Evolutionary conservation across 2,113 vertebrate species (phyloP).

Genomic region (Calonectris borealis): DNA sequence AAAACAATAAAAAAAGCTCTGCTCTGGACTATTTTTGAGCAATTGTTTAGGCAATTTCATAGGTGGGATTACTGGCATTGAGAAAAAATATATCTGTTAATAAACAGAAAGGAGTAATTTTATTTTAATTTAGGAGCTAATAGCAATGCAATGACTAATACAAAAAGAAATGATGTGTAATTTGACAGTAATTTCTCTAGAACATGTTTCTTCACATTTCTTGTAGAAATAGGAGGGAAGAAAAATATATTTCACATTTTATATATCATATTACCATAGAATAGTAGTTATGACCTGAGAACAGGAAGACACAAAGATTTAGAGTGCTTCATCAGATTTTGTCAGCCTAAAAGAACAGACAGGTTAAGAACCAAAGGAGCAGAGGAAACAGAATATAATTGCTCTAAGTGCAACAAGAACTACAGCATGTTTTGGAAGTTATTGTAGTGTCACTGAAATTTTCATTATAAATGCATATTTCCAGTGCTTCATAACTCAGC

Average conservation of each 20-base stretch:
- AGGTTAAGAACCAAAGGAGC: background rate
- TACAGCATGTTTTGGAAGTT: background rate
- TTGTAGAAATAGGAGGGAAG: background rate
- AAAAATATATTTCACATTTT: background rate
- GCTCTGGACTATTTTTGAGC: background rate
- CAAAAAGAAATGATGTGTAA: background rate
- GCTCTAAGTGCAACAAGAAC: background rate
- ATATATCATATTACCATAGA: background rate
- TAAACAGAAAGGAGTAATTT: background rate
- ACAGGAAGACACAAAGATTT: background rate
- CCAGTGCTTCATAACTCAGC: background rate
- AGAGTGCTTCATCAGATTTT: background rate
- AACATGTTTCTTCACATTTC: background rate
- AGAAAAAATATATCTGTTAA: background rate
- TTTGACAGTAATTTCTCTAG: background rate
- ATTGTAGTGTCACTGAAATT: background rate
- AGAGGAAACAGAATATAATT: background rate
- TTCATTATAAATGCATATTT: background rate
- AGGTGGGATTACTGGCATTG: background rate
- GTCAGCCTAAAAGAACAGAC: background rate
- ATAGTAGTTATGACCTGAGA: background rate
- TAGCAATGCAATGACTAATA: background rate
- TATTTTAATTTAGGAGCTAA: background rate
- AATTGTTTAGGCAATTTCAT: background rate
- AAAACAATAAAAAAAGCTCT: background rate